Evolutionary conservation across 2,113 vertebrate species (phyloP).

Genomic region (Sphaerodactylus townsendi): DNA sequence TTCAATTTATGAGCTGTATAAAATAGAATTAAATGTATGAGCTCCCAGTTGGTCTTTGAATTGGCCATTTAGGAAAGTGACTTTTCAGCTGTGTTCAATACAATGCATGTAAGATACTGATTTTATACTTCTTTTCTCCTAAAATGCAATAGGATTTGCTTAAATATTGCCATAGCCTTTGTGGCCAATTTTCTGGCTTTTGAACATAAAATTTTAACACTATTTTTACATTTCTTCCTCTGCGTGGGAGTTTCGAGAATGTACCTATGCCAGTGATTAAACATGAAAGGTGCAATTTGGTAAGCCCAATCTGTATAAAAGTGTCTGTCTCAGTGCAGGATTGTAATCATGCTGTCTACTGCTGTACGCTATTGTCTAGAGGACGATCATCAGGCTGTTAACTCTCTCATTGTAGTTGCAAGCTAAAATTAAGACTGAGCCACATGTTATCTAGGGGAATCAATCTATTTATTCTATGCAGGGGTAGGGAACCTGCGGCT

Average conservation of each 20-base stretch:
- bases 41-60: not conserved
- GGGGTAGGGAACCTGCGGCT: too few relatives aligned
- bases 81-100: not conserved
- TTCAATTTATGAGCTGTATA: not conserved
- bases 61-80: not conserved
- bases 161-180: not conserved
- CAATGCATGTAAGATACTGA: not conserved
- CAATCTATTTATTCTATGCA: not conserved
- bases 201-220: constrained; percentile 10
- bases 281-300: constrained; percentile 47
- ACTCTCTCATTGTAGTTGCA: constrained; percentile 12
- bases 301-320: constrained; percentile 48
- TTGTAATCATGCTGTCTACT: constrained; percentile 31
- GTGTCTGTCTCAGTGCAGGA: constrained; percentile 6
- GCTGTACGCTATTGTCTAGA: constrained; percentile 39
- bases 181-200: constrained; percentile 6
- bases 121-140: not conserved
- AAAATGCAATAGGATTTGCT: not conserved
- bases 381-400: constrained; percentile 10
- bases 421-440: constrained; percentile 54
- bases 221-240: constrained; percentile 36
- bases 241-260: constrained; percentile 36
- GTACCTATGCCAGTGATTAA: constrained; percentile 43
- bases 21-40: not conserved
- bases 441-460: not conserved